Base-by-base conservation (phyloP, 2,797 vertebrate genomes). In the Coccyzus lansbergi region DNA sequence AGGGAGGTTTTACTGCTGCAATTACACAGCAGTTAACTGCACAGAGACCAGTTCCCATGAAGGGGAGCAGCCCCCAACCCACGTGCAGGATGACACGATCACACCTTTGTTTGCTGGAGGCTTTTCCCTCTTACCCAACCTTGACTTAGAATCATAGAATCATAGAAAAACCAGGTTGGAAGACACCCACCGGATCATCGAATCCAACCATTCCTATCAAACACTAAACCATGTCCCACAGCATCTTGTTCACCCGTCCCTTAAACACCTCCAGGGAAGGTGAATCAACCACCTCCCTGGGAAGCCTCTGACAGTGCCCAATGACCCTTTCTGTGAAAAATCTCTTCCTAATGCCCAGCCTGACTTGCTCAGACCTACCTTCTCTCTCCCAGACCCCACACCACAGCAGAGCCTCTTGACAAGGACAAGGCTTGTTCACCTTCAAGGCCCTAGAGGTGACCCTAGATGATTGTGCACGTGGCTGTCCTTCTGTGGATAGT, bases 361-460 rank as follows among this genome's bases (percentile, higher is more conserved):
- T n/a, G n/a, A n/a, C 26, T 7, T 22, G 15, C 33, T 26, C 67
- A 3, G 55, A 31, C 51, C 40, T 0, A 1, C 4, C 42, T n/a
- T n/a, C n/a, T n/a, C n/a, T n/a, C n/a, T n/a, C n/a, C n/a, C 71
- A 3, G 53, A 31, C 9, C 51, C 40, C 0, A 1, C 4, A 3
- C 12, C 2, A 4, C 40, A 7, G 58, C 63, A 9, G 12, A 10
- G 4, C 7, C 28, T 29, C 26, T 12, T 1, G 3, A 3, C 26
- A 21, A 26, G 56, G 65, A 56, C 38, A 6, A 1, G 4, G 1
- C 59, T n/a, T 2, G 0, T 9, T 25, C 49, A 26, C 24, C 38
- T 9, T 38, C 10, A 2, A 7, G 28, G 29, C 38, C 31, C 46
- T 1, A 20, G 46, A 44, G 68, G 81, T 36, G 65, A 20, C 38